Evolutionary conservation across 2,888 invertebrate species (phyloP).

Genomic region (Spisula subtruncata): DNA sequence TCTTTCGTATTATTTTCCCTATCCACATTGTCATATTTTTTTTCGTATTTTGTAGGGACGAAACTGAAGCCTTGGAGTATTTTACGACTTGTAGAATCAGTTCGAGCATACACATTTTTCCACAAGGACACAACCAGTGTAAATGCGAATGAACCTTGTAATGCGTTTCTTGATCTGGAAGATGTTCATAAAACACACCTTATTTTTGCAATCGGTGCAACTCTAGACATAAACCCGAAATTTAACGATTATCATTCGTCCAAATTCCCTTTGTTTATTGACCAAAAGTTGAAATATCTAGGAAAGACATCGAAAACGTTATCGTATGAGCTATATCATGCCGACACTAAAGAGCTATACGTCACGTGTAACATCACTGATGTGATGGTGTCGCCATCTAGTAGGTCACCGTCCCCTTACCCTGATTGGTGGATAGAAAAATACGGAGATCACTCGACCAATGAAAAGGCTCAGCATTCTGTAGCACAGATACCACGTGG

Average conservation of each 20-base stretch:
- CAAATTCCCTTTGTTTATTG: slow-evolving; percentile 35
- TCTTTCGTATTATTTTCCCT: too few relatives aligned
- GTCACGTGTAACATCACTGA: slow-evolving; percentile 46
- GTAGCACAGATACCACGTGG: slow-evolving; percentile 3
- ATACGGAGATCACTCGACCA: slow-evolving; percentile 29
- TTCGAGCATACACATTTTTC: slow-evolving; percentile 48
- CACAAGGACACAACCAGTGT: neutral
- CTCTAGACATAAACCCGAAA: slow-evolving; percentile 13
- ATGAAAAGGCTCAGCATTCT: slow-evolving; percentile 7
- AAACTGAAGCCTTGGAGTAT: slow-evolving; percentile 57
- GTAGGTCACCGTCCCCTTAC: slow-evolving; percentile 32
- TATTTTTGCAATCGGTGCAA: slow-evolving; percentile 37
- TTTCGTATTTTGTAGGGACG: slow-evolving; percentile 31
- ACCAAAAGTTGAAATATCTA: slow-evolving; percentile 37
- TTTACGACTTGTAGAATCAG: slow-evolving; percentile 45
- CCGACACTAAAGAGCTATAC: slow-evolving; percentile 2
- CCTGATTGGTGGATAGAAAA: slow-evolving; percentile 50
- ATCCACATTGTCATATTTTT: too few relatives aligned
- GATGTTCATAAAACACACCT: slow-evolving; percentile 25
- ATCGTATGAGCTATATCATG: slow-evolving; percentile 35
- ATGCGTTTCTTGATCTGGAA: slow-evolving; percentile 34
- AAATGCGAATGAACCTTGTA: neutral
- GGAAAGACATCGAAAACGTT: slow-evolving; percentile 50
- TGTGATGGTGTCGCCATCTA: slow-evolving; percentile 22
- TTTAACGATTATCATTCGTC: slow-evolving; percentile 42